phyloP scores from a whole-genome alignment of 2,113 vertebrate genomes.

The Notarius lentiginosus region DNA sequence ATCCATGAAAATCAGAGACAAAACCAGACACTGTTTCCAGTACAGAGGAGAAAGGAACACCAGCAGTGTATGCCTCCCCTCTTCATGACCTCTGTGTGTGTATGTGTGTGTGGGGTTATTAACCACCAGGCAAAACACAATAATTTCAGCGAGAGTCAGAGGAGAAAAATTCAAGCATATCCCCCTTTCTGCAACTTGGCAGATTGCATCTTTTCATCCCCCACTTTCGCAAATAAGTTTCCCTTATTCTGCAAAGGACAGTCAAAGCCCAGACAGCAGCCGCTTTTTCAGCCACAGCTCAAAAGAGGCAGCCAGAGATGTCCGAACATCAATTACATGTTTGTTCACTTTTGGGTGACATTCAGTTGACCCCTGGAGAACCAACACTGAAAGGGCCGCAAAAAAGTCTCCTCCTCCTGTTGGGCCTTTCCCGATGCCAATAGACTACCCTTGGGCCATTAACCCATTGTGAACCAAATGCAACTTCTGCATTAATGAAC shows the following conservation, averaged over 20 bases:
- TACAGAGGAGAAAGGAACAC: slow-evolving; percentile 55
- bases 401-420: slow-evolving; percentile 56
- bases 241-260: slow-evolving; percentile 43
- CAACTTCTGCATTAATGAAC: slow-evolving; percentile 63
- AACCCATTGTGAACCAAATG: slow-evolving; percentile 70
- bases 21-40: slow-evolving; percentile 54
- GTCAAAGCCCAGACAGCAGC: slow-evolving; percentile 54
- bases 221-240: slow-evolving; percentile 54
- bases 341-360: slow-evolving; percentile 66
- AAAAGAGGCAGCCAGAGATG: slow-evolving; percentile 59
- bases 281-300: slow-evolving; percentile 45
- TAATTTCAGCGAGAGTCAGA: slow-evolving; percentile 53
- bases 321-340: slow-evolving; percentile 69
- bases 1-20: slow-evolving; percentile 60
- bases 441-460: slow-evolving; percentile 63
- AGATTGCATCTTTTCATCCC: slow-evolving; percentile 53
- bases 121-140: slow-evolving; percentile 57
- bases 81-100: slow-evolving; percentile 53
- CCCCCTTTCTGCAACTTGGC: slow-evolving; percentile 53
- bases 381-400: slow-evolving; percentile 57
- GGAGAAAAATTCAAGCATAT: slow-evolving; percentile 59
- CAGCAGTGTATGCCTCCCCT: slow-evolving; percentile 50
- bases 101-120: slow-evolving; percentile 56
- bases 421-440: slow-evolving; percentile 58
- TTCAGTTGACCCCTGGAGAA: slow-evolving; percentile 59